These are phyloP conservation scores for Brachynemurus nebulosus DNA, from an alignment of 2,888 invertebrate species.

Conservation along the genomic window DNA sequence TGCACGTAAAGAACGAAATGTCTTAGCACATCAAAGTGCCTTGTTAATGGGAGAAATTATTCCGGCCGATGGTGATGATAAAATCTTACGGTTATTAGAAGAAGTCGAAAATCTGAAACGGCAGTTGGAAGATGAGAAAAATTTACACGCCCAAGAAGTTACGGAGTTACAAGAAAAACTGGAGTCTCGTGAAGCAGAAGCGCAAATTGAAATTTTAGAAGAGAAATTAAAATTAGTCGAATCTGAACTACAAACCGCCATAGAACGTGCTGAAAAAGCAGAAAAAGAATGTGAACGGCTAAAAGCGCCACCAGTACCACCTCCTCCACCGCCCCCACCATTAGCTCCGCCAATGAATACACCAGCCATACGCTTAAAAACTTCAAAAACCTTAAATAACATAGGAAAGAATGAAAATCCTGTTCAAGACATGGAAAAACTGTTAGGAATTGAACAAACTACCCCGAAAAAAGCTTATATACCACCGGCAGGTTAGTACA, in stretches of 20 bases:
- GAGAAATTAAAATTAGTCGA: conserved; percentile 55
- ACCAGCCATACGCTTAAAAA: conserved; percentile 18
- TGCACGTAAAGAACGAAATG: conserved; percentile 47
- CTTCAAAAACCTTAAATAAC: conserved; percentile 19
- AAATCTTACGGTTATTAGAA: conserved; percentile 35
- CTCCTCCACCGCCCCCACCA: conserved; percentile 28
- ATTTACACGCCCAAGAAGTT: conserved; percentile 39
- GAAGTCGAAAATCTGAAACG: conserved; percentile 50
- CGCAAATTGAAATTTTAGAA: conserved; percentile 51
- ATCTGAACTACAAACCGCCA: conserved; percentile 47
- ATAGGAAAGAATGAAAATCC: conserved; percentile 24
- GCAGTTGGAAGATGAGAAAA: conserved; percentile 44
- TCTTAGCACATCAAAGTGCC: conserved; percentile 53
- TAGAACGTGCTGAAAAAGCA: conserved; percentile 45
- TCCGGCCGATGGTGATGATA: conserved; percentile 38
- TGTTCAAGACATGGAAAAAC: conserved; percentile 39
- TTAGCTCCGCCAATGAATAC: conserved; percentile 20
- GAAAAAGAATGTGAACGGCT: conserved; percentile 32
- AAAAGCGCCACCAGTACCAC: conserved; percentile 34
- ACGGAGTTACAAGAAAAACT: conserved; percentile 48
- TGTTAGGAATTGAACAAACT: conserved; percentile 41
- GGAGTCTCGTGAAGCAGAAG: conserved; percentile 49
- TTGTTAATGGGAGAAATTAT: conserved; percentile 46
- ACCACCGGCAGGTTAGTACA: conserved; percentile 35
- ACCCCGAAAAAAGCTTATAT: conserved; percentile 28